Conservation (phyloP, 2,797 vertebrate species). For the Pithecia hirsuta region DNA sequence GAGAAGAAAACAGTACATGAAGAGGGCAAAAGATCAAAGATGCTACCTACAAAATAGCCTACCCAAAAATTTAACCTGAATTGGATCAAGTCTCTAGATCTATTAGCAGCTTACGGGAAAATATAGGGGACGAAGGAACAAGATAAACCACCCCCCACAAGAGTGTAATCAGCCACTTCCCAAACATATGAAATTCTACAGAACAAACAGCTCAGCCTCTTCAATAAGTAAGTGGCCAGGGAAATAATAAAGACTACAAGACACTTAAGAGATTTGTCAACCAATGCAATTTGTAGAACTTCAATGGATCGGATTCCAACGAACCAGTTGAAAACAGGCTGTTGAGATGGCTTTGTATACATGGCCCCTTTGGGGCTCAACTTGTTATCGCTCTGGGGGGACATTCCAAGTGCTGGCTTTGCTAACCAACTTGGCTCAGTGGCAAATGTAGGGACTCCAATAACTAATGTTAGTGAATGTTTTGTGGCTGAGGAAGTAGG, state of each 20-base stretch:
- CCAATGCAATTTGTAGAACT: background rate
- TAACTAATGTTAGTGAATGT: background rate
- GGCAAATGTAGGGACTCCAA: background rate
- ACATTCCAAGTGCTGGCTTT: background rate
- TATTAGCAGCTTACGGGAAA: background rate
- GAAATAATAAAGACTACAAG: background rate
- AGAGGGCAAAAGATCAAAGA: background rate
- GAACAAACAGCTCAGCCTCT: background rate
- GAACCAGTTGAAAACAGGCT: background rate
- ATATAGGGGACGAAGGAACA: background rate
- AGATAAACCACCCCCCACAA: fast-evolving
- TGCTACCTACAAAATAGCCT: background rate
- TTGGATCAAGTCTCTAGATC: background rate
- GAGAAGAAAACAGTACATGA: background rate
- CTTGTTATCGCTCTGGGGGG: background rate
- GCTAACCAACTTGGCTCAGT: background rate
- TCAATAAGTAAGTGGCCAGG: background rate
- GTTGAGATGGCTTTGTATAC: background rate
- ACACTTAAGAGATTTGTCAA: background rate
- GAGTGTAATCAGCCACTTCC: background rate
- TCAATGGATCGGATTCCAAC: background rate
- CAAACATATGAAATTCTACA: background rate
- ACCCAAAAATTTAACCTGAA: background rate
- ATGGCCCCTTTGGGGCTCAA: background rate
- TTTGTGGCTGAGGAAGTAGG: background rate